Evolutionary conservation across 2,113 vertebrate genomes (phyloP).

Genomic region (Butorides virescens): DNA sequence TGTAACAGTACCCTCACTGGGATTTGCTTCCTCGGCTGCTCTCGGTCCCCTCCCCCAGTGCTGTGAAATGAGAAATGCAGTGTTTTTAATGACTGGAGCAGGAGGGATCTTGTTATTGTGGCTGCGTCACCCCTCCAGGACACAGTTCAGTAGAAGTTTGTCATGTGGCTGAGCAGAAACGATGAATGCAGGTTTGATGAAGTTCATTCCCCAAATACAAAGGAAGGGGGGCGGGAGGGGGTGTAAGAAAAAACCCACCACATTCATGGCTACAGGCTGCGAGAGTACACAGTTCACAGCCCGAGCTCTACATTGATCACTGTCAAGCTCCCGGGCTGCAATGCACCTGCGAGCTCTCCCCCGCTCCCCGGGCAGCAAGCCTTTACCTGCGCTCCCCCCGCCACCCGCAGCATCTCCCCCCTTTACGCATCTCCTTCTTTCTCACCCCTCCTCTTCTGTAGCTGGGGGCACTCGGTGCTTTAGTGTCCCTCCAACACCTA

Average conservation of each 20-base stretch:
- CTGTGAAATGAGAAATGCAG: slow-evolving; percentile 38
- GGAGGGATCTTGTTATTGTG: slow-evolving; percentile 58
- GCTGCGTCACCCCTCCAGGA: slow-evolving; percentile 55
- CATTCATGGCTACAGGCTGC: slow-evolving; percentile 52
- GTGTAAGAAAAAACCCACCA: not conserved
- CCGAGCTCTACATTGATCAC: slow-evolving; percentile 45
- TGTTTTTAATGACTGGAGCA: slow-evolving; percentile 52
- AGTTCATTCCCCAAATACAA: slow-evolving; percentile 65
- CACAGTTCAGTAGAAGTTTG: slow-evolving; percentile 65
- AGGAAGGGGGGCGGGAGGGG: not conserved
- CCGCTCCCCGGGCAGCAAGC: not conserved
- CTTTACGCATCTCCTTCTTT: not conserved
- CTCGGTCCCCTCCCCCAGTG: not conserved
- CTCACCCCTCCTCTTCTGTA: not conserved
- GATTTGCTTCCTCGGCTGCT: slow-evolving; percentile 1
- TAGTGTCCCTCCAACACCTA: not conserved
- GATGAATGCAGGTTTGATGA: slow-evolving; percentile 62
- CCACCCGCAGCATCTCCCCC: not conserved
- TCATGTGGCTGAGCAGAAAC: slow-evolving; percentile 55
- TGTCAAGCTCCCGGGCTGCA: slow-evolving; percentile 22
- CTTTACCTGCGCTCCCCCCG: slow-evolving; percentile 33
- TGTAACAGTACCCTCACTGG: slow-evolving; percentile 12
- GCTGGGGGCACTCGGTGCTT: not conserved
- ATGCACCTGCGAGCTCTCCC: slow-evolving; percentile 31
- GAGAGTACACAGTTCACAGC: slow-evolving; percentile 31